These are phyloP conservation scores for Panorpa germanica DNA, from an alignment of 2,888 invertebrate genomes.

Conservation along the genomic window DNA sequence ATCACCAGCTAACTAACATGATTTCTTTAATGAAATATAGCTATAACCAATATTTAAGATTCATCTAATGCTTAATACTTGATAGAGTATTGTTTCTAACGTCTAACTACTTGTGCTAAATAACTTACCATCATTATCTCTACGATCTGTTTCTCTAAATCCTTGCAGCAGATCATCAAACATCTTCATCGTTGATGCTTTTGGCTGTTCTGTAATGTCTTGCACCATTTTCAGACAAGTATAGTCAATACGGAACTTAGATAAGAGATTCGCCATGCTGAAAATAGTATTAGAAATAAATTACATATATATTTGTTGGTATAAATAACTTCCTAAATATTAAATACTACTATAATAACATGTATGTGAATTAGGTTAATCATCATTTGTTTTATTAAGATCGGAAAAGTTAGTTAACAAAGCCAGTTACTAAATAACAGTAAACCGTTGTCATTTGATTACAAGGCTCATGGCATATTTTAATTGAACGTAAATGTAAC, in stretches of 20 bases:
- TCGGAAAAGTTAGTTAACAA: not conserved
- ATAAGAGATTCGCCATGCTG: constrained; percentile 83
- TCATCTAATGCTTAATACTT: too few species aligned
- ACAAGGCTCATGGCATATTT: not conserved
- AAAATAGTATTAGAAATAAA: constrained; percentile 14
- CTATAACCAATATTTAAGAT: too few species aligned
- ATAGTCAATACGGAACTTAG: constrained; percentile 89
- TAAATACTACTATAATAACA: too few species aligned
- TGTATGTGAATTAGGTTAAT: not conserved
- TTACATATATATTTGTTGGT: not conserved
- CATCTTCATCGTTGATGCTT: constrained; percentile 20
- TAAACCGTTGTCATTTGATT: not conserved
- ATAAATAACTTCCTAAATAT: too few species aligned
- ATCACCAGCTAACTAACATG: too few species aligned
- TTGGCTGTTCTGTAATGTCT: constrained; percentile 70
- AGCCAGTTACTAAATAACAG: constrained; percentile 12
- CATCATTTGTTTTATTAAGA: not conserved
- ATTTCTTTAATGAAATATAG: too few species aligned
- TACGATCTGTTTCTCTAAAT: constrained; percentile 6
- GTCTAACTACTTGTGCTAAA: too few species aligned
- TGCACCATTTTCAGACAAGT: constrained; percentile 81
- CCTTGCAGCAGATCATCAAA: constrained; percentile 6
- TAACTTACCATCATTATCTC: too few species aligned
- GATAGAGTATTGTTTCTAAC: too few species aligned
- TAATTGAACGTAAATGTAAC: not conserved